These are phyloP conservation scores for Aricia artaxerxes DNA, from an alignment of 2,888 invertebrate genomes.

Conservation along the genomic window DNA sequence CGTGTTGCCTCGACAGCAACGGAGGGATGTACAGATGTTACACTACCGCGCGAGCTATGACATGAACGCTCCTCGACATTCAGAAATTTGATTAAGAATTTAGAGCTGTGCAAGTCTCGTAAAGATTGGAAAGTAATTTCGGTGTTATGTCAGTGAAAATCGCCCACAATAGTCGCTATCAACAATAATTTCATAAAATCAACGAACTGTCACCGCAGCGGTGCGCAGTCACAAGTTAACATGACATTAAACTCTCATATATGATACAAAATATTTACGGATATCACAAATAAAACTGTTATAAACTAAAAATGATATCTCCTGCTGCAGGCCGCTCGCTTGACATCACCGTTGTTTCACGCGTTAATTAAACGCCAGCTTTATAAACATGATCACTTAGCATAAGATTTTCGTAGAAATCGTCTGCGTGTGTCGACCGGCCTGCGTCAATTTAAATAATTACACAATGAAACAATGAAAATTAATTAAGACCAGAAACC, in stretches of 20 bases:
- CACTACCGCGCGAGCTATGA: not conserved
- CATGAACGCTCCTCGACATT: not conserved
- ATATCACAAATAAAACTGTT: conserved; percentile 75
- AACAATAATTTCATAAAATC: conserved; percentile 44
- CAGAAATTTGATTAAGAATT: not conserved
- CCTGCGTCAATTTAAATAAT: conserved; percentile 18
- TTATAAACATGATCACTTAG: not conserved
- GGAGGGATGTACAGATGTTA: conserved; percentile 13
- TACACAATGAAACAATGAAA: conserved; percentile 25
- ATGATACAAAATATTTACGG: conserved; percentile 74
- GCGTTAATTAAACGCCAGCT: not conserved
- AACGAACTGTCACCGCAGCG: conserved; percentile 51
- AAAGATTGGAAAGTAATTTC: not conserved
- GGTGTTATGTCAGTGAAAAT: conserved; percentile 11
- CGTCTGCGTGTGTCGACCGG: not conserved
- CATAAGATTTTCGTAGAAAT: not conserved
- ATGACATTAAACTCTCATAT: conserved; percentile 67
- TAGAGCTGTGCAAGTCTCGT: not conserved
- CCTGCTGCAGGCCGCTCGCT: not conserved
- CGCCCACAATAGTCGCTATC: conserved; percentile 34
- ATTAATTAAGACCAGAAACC: conserved; percentile 30
- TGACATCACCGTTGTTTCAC: not conserved
- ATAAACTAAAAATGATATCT: conserved; percentile 48
- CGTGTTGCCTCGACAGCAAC: not conserved
- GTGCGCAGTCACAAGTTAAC: conserved; percentile 55